A percentile compares a stretch with the other conserved stretches of the same genome.
Conservation (phyloP, 2,797 vertebrate genomes). For the Telmatherina bonti region DNA sequence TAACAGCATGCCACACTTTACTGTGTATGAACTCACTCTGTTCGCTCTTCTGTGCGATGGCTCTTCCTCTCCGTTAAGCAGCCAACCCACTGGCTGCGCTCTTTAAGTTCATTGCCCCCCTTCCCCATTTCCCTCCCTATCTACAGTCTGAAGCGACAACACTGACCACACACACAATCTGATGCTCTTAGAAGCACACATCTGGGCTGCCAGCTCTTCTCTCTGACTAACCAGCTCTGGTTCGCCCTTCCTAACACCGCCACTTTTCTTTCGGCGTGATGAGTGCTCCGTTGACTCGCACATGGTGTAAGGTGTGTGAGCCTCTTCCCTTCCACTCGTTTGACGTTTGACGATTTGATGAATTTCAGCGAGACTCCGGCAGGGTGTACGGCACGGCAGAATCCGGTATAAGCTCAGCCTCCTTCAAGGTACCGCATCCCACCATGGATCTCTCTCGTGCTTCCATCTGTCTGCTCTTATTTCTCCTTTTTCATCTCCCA, state of each 20-base stretch:
- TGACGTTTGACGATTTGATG: conserved; percentile 83
- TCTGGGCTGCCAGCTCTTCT: conserved; percentile 65
- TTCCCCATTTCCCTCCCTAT: conserved; percentile 24
- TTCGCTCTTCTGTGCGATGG: conserved; percentile 59
- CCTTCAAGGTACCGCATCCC: conserved; percentile 87
- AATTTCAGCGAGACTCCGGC: conserved; percentile 87
- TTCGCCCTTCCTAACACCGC: conserved; percentile 71
- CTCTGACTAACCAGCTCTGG: conserved; percentile 75
- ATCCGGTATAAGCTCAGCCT: conserved; percentile 91
- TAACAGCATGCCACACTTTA: conserved; percentile 80
- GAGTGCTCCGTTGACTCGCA: conserved; percentile 59
- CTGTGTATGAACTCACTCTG: conserved; percentile 70
- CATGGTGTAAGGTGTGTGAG: conserved; percentile 69
- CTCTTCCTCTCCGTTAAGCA: conserved; percentile 55
- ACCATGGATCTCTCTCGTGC: conserved; percentile 62
- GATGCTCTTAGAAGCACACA: conserved; percentile 27
- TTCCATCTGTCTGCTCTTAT: conserved; percentile 50
- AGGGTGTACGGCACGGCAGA: conserved; percentile 88
- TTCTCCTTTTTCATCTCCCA: conserved; percentile 22
- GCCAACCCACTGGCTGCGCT: conserved; percentile 51
- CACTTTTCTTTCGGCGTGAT: conserved; percentile 57
- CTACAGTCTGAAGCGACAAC: conserved; percentile 45
- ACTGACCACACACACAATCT: conserved; percentile 42
- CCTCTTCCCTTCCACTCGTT: conserved; percentile 59
- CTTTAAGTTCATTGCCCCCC: conserved; percentile 53